Percentiles rank a stretch among this genome's conserved stretches.
These are phyloP conservation scores for Acrocephalus kingi DNA, from an alignment of 2,113 vertebrate species.

Conservation along the genomic window DNA sequence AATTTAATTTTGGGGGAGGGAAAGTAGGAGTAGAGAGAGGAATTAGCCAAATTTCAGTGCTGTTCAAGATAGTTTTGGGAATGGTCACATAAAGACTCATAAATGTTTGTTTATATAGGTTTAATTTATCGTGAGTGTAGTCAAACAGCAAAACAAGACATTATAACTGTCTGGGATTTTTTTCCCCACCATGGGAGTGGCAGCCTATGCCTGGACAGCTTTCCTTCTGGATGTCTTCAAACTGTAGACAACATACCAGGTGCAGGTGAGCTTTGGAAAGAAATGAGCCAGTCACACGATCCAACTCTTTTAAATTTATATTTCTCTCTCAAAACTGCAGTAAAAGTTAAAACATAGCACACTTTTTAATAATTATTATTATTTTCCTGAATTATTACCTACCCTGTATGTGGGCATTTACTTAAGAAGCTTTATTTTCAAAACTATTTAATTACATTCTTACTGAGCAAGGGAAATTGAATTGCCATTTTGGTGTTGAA, in stretches of 20 bases:
- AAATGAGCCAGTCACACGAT: neutral
- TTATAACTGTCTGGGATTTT: neutral
- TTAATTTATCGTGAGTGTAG: neutral
- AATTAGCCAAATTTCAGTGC: neutral
- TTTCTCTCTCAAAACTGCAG: neutral
- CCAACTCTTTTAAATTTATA: neutral
- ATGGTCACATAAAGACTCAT: neutral
- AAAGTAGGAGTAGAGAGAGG: fast-evolving
- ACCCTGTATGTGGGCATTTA: neutral
- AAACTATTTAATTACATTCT: neutral
- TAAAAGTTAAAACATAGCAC: neutral
- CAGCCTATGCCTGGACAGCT: neutral
- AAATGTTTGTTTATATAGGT: neutral
- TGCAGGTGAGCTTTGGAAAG: neutral
- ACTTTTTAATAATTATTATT: neutral
- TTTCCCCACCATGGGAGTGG: neutral
- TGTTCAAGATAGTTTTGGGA: neutral
- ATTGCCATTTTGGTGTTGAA: neutral
- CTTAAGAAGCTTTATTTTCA: neutral
- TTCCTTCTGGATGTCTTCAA: neutral
- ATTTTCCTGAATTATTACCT: neutral
- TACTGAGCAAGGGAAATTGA: neutral
- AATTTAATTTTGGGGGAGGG: neutral
- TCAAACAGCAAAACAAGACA: neutral
- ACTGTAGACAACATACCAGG: neutral